phyloP scores from a whole-genome alignment of 2,113 vertebrate species.

The Malurus cyaneus region DNA sequence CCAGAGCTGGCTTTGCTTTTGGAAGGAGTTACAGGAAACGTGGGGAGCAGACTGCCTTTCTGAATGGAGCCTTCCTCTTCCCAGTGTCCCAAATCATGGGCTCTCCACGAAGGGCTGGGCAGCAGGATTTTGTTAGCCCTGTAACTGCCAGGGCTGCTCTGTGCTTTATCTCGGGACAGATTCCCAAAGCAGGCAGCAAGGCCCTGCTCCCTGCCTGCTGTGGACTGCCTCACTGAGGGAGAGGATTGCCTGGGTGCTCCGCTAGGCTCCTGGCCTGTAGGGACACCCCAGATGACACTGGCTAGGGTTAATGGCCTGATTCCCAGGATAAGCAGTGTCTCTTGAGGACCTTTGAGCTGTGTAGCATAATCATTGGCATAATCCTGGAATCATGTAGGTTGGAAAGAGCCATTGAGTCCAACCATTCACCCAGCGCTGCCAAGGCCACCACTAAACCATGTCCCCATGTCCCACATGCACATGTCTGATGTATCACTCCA shows the following conservation, averaged over 20 bases:
- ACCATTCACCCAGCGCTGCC: neutral
- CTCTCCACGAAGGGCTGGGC: neutral
- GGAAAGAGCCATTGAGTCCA: neutral
- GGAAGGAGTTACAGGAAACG: neutral
- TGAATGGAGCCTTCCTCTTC: neutral
- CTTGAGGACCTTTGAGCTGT: neutral
- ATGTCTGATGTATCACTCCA: neutral
- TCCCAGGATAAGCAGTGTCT: neutral
- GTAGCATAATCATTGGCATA: neutral
- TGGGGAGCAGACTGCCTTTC: neutral
- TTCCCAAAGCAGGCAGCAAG: neutral
- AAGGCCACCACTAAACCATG: neutral
- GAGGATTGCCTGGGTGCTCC: neutral
- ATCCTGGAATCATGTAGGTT: neutral
- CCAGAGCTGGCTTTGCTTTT: neutral
- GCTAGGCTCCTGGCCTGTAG: neutral
- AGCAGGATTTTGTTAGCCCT: neutral
- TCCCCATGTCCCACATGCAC: neutral
- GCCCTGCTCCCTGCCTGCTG: neutral
- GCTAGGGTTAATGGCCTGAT: neutral
- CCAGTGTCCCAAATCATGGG: accelerated
- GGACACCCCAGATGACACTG: neutral
- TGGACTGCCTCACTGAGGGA: accelerated
- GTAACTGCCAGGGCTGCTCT: neutral
- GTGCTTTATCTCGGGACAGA: neutral